Conservation (phyloP, 2,113 vertebrate genomes). For the Ranitomeya variabilis region DNA sequence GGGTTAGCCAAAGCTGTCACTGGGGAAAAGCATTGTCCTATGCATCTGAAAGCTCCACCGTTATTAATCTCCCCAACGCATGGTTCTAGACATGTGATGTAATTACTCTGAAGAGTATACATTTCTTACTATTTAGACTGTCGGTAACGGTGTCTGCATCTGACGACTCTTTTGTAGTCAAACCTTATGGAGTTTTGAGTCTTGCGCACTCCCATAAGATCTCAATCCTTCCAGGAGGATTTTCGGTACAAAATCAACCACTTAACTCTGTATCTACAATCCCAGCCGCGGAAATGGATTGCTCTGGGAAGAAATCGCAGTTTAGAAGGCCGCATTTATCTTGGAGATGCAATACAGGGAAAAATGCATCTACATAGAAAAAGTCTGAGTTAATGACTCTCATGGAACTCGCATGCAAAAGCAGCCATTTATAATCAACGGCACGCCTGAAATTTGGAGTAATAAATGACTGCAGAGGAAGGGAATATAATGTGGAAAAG, state of each 20-base stretch:
- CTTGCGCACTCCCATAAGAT: background rate
- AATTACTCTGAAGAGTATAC: too few species aligned
- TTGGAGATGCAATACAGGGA: constrained; percentile 60
- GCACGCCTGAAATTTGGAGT: constrained; percentile 72
- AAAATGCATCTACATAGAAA: constrained; percentile 67
- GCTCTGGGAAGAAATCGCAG: constrained; percentile 38
- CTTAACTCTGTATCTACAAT: constrained; percentile 5
- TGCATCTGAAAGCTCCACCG: background rate
- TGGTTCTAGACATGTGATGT: too few species aligned
- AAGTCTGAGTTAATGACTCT: constrained; percentile 74
- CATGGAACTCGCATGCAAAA: constrained; percentile 64
- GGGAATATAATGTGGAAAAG: constrained; percentile 70
- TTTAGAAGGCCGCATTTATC: constrained; percentile 46
- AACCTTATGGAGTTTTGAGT: constrained; percentile 4
- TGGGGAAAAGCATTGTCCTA: background rate
- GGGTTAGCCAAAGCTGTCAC: background rate
- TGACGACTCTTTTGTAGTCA: background rate
- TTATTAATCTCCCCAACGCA: too few species aligned
- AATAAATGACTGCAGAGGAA: constrained; percentile 76
- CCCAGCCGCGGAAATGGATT: constrained; percentile 27
- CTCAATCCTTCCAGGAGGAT: background rate
- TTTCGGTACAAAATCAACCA: constrained; percentile 19
- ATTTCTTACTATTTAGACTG: too few species aligned
- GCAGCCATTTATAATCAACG: constrained; percentile 77
- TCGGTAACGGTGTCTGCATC: background rate